Conservation (phyloP, 2,888 invertebrate species). For the Lithodes maja region DNA sequence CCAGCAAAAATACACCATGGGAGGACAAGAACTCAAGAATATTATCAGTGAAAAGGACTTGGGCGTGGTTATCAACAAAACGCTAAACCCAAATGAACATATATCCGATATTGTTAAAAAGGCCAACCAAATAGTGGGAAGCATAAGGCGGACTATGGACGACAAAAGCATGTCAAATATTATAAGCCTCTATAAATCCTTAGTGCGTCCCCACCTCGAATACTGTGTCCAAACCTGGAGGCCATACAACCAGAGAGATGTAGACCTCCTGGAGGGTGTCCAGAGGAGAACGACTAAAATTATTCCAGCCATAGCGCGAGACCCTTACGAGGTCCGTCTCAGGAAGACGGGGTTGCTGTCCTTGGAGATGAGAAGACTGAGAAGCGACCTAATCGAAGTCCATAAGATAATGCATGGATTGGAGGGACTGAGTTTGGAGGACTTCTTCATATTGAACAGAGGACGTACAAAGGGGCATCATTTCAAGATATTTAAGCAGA, state of each 20-base stretch:
- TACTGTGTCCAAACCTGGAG: constrained; percentile 11
- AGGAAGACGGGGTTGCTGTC: constrained; percentile 22
- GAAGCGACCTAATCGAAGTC: constrained; percentile 24
- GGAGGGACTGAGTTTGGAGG: constrained; percentile 5
- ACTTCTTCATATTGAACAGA: constrained; percentile 4
- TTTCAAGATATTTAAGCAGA: constrained; percentile 17
- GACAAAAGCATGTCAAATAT: constrained; percentile 8
- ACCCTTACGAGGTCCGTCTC: constrained; percentile 11
- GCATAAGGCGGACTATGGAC: not conserved
- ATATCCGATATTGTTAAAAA: constrained; percentile 3
- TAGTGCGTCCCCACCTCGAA: not conserved
- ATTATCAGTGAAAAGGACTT: not conserved
- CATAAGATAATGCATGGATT: constrained; percentile 15
- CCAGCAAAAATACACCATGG: not conserved
- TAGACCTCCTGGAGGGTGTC: not conserved
- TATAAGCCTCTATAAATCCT: not conserved
- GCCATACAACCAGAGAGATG: constrained; percentile 28
- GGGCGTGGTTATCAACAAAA: not conserved
- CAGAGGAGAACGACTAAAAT: constrained; percentile 6
- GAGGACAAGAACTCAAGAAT: not conserved
- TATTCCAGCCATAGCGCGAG: not conserved
- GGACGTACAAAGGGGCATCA: not conserved
- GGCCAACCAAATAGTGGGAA: constrained; percentile 21
- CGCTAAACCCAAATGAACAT: not conserved
- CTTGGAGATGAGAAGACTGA: constrained; percentile 23